These are phyloP conservation scores for Sebastes vulpes DNA, from an alignment of 2,797 vertebrate genomes.

Conservation along the genomic window DNA sequence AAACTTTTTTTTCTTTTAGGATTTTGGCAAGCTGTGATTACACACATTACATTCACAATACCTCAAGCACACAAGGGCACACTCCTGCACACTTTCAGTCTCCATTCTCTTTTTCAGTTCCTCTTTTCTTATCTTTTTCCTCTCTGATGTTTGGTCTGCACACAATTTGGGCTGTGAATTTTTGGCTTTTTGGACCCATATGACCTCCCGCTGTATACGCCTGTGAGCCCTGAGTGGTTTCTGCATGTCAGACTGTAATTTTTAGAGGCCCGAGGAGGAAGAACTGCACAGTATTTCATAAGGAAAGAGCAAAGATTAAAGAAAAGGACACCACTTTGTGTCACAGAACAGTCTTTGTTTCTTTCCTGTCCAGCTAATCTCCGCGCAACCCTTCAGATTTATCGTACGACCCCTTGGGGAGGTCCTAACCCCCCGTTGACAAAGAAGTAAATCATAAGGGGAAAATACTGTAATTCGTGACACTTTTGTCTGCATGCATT, in stretches of 20 bases:
- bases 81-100: background rate
- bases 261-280: background rate
- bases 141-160: background rate
- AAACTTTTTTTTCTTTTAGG: background rate
- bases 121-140: conserved; percentile 15
- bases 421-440: background rate
- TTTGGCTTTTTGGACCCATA: background rate
- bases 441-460: conserved; percentile 30
- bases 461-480: conserved; percentile 34
- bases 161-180: conserved; percentile 24
- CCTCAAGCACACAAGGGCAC: background rate
- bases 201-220: background rate
- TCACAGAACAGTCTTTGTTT: background rate
- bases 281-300: conserved; percentile 10
- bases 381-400: background rate
- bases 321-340: conserved; percentile 5
- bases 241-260: background rate
- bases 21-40: background rate
- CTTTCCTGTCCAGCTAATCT: conserved; percentile 31
- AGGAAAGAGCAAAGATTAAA: conserved; percentile 2
- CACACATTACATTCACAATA: background rate
- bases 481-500: conserved; percentile 37
- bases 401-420: conserved; percentile 8
- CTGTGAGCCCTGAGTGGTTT: background rate
- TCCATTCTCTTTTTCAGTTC: background rate